phyloP scores from a whole-genome alignment of 2,888 invertebrate genomes.

The Chymomyza amoena region DNA sequence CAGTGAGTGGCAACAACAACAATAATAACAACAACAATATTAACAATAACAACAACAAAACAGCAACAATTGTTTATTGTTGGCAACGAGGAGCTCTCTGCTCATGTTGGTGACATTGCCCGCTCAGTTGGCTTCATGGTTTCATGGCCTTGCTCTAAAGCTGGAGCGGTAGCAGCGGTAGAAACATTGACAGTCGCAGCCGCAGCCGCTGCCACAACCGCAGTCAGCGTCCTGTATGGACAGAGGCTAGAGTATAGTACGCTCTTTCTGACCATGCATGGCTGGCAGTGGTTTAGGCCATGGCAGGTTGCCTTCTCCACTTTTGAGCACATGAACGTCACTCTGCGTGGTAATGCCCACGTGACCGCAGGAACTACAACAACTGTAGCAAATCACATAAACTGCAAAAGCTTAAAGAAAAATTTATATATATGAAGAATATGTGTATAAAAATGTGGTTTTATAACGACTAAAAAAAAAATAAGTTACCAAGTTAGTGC shows the following conservation, averaged over 20 bases:
- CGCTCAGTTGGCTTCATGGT: constrained; percentile 67
- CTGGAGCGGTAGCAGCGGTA: background rate
- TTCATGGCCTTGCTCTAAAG: constrained; percentile 46
- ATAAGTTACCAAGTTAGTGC: background rate
- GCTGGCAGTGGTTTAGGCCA: background rate
- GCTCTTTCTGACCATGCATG: background rate
- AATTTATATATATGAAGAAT: background rate
- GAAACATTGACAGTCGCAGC: constrained; percentile 1
- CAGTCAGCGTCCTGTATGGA: background rate
- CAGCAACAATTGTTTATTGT: constrained; percentile 48
- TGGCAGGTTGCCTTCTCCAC: background rate
- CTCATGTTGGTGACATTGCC: constrained; percentile 68
- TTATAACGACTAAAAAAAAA: background rate
- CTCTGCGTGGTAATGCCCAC: constrained; percentile 56
- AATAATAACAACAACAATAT: constrained; percentile 16
- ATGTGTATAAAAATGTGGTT: background rate
- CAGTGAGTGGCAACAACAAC: constrained; percentile 43
- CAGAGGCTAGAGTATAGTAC: background rate
- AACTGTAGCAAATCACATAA: background rate
- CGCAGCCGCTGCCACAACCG: background rate
- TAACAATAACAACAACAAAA: constrained; percentile 21
- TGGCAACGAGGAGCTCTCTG: constrained; percentile 33
- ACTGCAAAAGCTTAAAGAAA: no score
- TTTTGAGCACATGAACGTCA: constrained; percentile 39
- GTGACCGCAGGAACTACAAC: constrained; percentile 37